phyloP scores from a whole-genome alignment of 2,113 vertebrate species.

The Bubo blakistoni region DNA sequence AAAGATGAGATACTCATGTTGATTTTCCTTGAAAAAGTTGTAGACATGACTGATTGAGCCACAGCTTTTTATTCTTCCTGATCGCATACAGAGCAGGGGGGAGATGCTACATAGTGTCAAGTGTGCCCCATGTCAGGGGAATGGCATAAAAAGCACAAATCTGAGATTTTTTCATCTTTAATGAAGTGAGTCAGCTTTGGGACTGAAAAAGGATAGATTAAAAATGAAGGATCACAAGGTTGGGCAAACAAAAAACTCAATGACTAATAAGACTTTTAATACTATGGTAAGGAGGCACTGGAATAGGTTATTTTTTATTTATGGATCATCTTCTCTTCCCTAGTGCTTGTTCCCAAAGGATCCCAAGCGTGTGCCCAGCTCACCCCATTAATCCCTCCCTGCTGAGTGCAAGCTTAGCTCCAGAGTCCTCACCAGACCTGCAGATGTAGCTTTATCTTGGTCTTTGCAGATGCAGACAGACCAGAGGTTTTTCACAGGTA shows the following conservation, averaged over 20 bases:
- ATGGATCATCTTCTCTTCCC: not conserved
- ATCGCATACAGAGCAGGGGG: not conserved
- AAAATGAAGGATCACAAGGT: not conserved
- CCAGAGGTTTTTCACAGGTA: not conserved
- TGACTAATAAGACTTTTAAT: not conserved
- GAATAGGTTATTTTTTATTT: not conserved
- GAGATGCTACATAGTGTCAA: not conserved
- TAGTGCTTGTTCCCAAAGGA: not conserved
- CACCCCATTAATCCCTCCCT: not conserved
- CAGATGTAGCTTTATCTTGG: not conserved
- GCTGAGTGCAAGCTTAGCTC: not conserved
- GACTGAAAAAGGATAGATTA: not conserved
- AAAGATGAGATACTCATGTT: not conserved
- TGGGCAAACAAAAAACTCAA: not conserved
- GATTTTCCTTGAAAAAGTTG: not conserved
- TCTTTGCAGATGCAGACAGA: not conserved
- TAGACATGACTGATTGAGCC: not conserved
- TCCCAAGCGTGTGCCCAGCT: not conserved
- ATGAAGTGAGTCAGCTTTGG: not conserved
- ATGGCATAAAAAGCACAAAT: not conserved
- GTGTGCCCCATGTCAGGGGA: not conserved
- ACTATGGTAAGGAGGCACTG: not conserved
- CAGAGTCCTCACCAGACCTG: not conserved
- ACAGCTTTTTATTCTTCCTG: not conserved
- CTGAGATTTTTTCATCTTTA: not conserved